Percentiles rank a stretch among this genome's conserved stretches.
Conservation (phyloP, 2,888 invertebrate genomes). For the Eilema depressum region DNA sequence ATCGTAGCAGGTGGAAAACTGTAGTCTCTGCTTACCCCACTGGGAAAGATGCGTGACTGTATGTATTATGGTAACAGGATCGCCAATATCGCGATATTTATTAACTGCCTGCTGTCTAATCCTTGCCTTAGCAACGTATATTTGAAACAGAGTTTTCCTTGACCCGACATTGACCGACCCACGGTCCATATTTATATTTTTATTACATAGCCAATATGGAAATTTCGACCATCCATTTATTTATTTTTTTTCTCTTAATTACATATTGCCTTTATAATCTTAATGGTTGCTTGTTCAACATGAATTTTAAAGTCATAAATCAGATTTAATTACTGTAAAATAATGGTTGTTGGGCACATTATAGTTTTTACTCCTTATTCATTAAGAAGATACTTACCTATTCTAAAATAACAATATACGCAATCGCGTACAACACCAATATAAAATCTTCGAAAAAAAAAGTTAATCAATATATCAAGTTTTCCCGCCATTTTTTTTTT, state of each 20-base stretch:
- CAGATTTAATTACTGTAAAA: conserved; percentile 15
- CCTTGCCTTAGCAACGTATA: too few species aligned
- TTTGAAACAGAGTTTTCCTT: conserved; percentile 11
- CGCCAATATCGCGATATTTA: too few species aligned
- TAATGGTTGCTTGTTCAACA: conserved; percentile 4
- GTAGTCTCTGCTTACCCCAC: too few species aligned
- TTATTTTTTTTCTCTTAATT: conserved; percentile 29
- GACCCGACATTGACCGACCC: conserved; percentile 26
- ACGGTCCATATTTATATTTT: background rate
- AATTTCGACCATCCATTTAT: conserved; percentile 16
- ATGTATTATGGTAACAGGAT: too few species aligned
- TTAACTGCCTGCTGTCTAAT: too few species aligned
- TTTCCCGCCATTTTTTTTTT: background rate
- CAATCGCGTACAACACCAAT: too few species aligned
- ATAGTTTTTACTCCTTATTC: conserved; percentile 7
- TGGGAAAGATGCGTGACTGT: too few species aligned
- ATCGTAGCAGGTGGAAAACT: too few species aligned
- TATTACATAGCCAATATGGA: conserved; percentile 18
- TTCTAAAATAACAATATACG: background rate
- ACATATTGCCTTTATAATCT: conserved; percentile 10
- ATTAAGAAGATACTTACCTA: background rate
- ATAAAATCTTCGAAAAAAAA: background rate
- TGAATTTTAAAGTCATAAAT: conserved; percentile 12
- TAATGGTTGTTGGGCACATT: conserved; percentile 9
- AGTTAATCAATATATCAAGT: background rate